A percentile compares a stretch with the other conserved stretches of the same genome.
phyloP scores from a whole-genome alignment of 2,888 invertebrate genomes.

The Physocephala rufipes region DNA sequence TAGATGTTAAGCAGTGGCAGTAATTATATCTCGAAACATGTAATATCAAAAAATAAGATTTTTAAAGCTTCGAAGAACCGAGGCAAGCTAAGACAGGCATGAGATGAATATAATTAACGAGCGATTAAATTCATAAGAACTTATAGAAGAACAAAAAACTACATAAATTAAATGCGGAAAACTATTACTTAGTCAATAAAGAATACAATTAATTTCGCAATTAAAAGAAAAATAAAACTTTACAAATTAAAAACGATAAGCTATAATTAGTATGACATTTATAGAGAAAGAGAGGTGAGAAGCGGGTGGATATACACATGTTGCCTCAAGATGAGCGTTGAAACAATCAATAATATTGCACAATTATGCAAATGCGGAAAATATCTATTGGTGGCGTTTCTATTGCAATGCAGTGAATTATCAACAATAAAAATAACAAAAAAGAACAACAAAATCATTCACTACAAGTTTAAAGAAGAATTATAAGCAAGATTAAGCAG shows the following conservation, averaged over 20 bases:
- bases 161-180: constrained; percentile 18
- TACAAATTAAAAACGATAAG: neutral
- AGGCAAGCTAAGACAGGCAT: too few species aligned
- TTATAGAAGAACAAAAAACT: constrained; percentile 7
- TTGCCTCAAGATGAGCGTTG: constrained; percentile 11
- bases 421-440: too few species aligned
- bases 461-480: too few species aligned
- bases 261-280: neutral
- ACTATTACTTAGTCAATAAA: constrained; percentile 13
- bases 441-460: too few species aligned
- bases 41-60: too few species aligned
- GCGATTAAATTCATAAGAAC: too few species aligned
- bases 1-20: too few species aligned
- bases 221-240: neutral
- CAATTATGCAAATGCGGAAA: constrained; percentile 39
- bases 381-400: constrained; percentile 16
- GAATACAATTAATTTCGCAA: neutral
- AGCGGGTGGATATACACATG: neutral
- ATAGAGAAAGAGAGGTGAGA: neutral
- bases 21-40: too few species aligned
- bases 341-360: constrained; percentile 31
- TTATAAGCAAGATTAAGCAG: too few species aligned
- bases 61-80: too few species aligned
- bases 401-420: too few species aligned
- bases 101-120: too few species aligned